Percentiles rank a stretch among this genome's conserved stretches.
Evolutionary conservation across 2,797 vertebrate genomes (phyloP).

Genomic region (Benthosema pterotum): DNA sequence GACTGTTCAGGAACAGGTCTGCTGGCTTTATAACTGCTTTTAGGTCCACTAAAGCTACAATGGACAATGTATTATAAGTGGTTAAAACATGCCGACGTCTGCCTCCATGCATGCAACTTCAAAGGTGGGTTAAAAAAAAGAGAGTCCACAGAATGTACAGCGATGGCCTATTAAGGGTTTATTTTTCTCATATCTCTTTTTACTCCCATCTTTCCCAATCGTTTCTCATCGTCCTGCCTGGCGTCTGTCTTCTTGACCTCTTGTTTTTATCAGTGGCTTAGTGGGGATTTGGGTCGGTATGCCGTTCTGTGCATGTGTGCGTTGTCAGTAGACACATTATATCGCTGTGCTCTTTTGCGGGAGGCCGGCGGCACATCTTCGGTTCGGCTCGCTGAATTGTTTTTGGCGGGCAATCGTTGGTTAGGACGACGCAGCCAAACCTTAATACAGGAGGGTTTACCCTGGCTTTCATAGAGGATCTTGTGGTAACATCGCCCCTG

Average conservation of each 20-base stretch:
- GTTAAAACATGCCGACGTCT: conserved; percentile 18
- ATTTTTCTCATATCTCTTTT: neutral
- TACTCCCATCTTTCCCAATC: neutral
- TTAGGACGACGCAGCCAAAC: conserved; percentile 30
- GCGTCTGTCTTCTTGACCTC: neutral
- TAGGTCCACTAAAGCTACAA: conserved; percentile 15
- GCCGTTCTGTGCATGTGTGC: conserved; percentile 3
- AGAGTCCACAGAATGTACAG: conserved; percentile 7
- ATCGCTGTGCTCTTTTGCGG: conserved; percentile 1
- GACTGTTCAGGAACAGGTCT: conserved; percentile 30
- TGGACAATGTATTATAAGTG: conserved; percentile 1
- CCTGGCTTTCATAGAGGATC: conserved; percentile 26
- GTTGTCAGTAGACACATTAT: conserved; percentile 6
- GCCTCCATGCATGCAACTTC: conserved; percentile 15
- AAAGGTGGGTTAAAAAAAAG: neutral
- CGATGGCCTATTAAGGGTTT: conserved; percentile 1
- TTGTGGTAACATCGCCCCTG: conserved; percentile 17
- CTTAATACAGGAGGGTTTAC: conserved; percentile 31
- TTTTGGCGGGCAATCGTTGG: conserved; percentile 28
- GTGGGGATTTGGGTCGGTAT: conserved; percentile 1
- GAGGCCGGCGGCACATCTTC: conserved; percentile 1
- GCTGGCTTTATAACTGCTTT: conserved; percentile 33
- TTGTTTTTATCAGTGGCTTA: conserved; percentile 27
- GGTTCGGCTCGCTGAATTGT: conserved; percentile 17
- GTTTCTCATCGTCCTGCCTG: neutral